These are phyloP conservation scores for Eciton burchellii DNA, from an alignment of 1,140 invertebrate genomes.

Conservation along the genomic window DNA sequence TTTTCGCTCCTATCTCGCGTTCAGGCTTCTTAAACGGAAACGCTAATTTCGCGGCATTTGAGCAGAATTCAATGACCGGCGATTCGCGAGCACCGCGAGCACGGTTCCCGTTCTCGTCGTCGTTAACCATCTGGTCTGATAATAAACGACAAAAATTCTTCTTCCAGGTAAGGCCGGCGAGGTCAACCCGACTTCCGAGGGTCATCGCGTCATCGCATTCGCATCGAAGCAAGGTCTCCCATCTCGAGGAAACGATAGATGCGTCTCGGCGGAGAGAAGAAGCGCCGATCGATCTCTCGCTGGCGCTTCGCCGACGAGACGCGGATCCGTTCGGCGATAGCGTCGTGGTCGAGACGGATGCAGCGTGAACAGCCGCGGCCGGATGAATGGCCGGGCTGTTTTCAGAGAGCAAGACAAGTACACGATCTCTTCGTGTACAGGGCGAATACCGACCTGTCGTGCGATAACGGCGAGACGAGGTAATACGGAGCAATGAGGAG, in stretches of 20 bases:
- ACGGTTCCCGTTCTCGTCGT: not conserved
- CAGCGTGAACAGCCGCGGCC: not conserved
- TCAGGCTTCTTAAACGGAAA: constrained; percentile 47
- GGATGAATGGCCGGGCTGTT: constrained; percentile 67
- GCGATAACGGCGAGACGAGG: constrained; percentile 49
- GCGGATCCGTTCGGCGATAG: constrained; percentile 55
- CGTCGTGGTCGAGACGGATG: constrained; percentile 40
- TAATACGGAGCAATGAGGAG: constrained; percentile 39
- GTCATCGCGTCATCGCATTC: not conserved
- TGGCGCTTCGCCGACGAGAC: constrained; percentile 22
- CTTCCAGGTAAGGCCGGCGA: constrained; percentile 68
- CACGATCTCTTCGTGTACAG: not conserved
- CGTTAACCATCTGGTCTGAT: not conserved
- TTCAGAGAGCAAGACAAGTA: constrained; percentile 42
- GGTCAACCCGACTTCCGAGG: not conserved
- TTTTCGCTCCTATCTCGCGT: constrained; percentile 41
- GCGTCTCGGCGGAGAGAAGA: constrained; percentile 33
- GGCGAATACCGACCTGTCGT: constrained; percentile 45
- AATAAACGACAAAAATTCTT: constrained; percentile 37
- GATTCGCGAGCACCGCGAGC: not conserved
- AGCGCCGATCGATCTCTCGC: constrained; percentile 34
- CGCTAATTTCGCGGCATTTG: constrained; percentile 47
- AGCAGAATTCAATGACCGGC: constrained; percentile 21
- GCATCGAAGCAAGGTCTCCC: constrained; percentile 70
- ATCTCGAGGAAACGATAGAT: constrained; percentile 4